Conservation (phyloP, 64 coral and sea anemone species). For the Stichodactyla mertensii region DNA sequence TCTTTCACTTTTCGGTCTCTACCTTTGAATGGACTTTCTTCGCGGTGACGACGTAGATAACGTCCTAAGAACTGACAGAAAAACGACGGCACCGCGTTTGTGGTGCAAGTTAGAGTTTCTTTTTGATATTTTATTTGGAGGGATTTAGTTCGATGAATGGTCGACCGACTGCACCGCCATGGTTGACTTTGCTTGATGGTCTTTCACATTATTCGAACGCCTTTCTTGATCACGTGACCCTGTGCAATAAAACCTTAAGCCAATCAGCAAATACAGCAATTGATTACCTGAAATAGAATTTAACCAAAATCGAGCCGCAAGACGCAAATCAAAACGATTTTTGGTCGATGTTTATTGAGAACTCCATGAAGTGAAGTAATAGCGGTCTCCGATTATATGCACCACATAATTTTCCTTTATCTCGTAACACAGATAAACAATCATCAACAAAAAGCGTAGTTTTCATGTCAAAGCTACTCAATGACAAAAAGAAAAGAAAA, state of each 20-base stretch:
- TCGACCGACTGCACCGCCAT: slow-evolving; percentile 2
- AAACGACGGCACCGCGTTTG: neutral
- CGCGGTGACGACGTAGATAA: neutral
- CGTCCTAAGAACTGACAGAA: neutral
- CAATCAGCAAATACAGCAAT: slow-evolving; percentile 26
- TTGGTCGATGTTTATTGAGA: neutral
- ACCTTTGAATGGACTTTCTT: slow-evolving; percentile 1
- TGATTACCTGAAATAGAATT: slow-evolving; percentile 19
- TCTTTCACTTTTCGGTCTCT: slow-evolving; percentile 12
- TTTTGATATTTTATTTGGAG: neutral
- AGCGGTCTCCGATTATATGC: neutral
- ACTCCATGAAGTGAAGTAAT: slow-evolving; percentile 14
- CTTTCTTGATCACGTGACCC: slow-evolving; percentile 63
- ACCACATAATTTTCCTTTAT: neutral
- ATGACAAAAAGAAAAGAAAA: neutral
- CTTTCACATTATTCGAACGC: slow-evolving; percentile 62
- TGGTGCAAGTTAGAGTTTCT: neutral
- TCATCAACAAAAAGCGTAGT: neutral
- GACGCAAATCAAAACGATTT: neutral
- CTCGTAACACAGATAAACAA: neutral
- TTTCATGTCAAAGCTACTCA: neutral
- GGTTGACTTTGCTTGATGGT: neutral
- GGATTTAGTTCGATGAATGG: neutral
- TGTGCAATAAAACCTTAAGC: slow-evolving; percentile 24
- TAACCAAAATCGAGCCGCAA: neutral